Evolutionary conservation across 2,888 invertebrate genomes (phyloP), one percentile per base, ranked within the genome.

Genomic region (Aleiodes leptofemur): DNA sequence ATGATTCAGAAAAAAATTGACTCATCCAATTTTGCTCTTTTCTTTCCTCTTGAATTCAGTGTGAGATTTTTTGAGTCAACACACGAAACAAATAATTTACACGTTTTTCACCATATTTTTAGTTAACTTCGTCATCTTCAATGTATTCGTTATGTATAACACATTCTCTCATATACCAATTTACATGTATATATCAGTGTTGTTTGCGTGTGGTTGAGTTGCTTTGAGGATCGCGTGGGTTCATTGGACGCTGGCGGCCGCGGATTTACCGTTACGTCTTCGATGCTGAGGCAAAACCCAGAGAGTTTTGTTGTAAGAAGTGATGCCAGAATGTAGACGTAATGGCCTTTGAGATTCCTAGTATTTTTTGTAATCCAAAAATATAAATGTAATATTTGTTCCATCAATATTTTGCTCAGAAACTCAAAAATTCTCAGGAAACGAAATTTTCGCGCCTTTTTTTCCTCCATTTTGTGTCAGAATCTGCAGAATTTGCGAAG

Each of bases 191-290:
- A 69, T 51, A 76, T 66, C 69, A 14, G 48, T 34, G 69, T 70
- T 66, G 70, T 74, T 51, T 66, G 74, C 72, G 71, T 72, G 77
- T 57, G 76, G 50, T 59, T 53, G 48, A n/a, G 76, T 71, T 43
- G 11, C 43, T 43, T 71, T 53, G 84, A 83, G 85, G 84, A 86
- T 76, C 69, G 88, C 86, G 88, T 86, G 88, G 88, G 89, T 89
- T 89, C 89, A 89, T 89, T 89, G 89, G 89, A 89, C 89, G 89
- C 88, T 86, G 83, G 85, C 89, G 89, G 89, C 89, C 89, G 89
- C 88, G 85, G 87, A 85, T 88, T 86, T 89, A 89, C 89, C 89
- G 89, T 89, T 89, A 89, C 81, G 80, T 79, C 80, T 88, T 88
- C 88, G 87, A 38, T 88, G 87, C 87, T 88, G 85, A 88, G 88